Evolutionary conservation across 1,140 invertebrate species (phyloP).

Genomic region (Spodoptera litura): DNA sequence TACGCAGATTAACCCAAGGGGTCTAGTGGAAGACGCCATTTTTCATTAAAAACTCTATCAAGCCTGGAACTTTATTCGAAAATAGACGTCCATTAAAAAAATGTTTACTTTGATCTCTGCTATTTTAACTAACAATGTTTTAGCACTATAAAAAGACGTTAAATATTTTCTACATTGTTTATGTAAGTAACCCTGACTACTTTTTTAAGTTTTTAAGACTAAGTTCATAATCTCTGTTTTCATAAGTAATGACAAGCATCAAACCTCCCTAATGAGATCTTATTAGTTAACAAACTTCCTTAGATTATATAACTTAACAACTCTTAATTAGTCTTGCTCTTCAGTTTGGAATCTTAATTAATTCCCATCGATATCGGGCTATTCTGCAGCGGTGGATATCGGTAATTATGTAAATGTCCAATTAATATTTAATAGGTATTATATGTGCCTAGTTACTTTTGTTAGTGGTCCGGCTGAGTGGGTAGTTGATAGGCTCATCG

Average conservation of each 20-base stretch:
- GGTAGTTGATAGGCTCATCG: constrained; percentile 55
- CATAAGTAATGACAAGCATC: neutral
- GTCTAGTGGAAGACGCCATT: constrained; percentile 50
- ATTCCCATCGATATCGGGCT: constrained; percentile 16
- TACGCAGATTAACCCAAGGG: constrained; percentile 54
- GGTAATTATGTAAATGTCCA: constrained; percentile 40
- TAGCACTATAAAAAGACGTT: neutral
- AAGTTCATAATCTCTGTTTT: neutral
- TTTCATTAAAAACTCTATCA: constrained; percentile 55
- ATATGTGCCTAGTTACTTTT: constrained; percentile 29
- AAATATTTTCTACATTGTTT: neutral
- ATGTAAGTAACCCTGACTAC: too few relatives aligned
- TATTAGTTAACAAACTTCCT: constrained; percentile 21
- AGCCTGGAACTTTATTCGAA: constrained; percentile 25
- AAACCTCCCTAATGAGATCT: neutral
- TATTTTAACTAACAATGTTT: constrained; percentile 19
- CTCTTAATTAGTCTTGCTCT: constrained; percentile 29
- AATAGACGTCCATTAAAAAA: constrained; percentile 27
- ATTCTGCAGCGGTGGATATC: constrained; percentile 23
- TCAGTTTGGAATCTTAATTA: constrained; percentile 25
- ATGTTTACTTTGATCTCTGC: neutral
- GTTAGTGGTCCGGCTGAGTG: constrained; percentile 35
- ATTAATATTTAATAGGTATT: constrained; percentile 35
- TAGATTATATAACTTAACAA: constrained; percentile 29
- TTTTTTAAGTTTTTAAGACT: too few relatives aligned